Conservation (phyloP, 2,797 vertebrate species). For the Ficedula albicollis region DNA sequence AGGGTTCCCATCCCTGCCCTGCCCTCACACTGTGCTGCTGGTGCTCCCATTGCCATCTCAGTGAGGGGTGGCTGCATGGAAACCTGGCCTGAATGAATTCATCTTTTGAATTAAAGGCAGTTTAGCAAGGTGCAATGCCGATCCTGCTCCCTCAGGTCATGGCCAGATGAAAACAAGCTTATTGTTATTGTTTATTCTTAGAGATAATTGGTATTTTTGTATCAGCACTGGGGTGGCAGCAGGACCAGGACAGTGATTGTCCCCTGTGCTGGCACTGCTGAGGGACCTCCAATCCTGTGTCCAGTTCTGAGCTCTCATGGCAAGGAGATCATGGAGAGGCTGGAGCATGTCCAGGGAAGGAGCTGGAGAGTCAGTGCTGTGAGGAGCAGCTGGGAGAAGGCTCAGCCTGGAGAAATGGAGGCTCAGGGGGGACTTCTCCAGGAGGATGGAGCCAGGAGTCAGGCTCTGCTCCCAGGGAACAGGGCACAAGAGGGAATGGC, state of each 20-base stretch:
- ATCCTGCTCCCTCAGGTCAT: background rate
- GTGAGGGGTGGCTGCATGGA: background rate
- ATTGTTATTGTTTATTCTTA: background rate
- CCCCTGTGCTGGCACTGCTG: background rate
- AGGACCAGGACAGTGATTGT: background rate
- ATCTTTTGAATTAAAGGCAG: background rate
- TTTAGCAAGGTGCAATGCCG: background rate
- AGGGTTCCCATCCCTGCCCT: too few relatives aligned
- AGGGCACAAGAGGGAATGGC: too few relatives aligned
- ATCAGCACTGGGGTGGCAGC: background rate
- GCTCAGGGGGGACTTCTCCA: background rate
- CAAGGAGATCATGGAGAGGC: background rate
- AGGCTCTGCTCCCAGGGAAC: too few relatives aligned
- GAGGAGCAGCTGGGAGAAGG: background rate
- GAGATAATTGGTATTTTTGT: background rate
- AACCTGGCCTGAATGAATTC: background rate
- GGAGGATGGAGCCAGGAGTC: too few relatives aligned
- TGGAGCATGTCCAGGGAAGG: background rate
- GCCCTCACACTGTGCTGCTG: background rate
- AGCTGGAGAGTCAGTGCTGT: background rate
- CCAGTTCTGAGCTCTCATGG: background rate
- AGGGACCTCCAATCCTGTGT: background rate
- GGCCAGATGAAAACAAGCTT: background rate
- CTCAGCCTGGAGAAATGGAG: background rate
- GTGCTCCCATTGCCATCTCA: accelerated